A percentile compares a stretch with the other conserved stretches of the same genome.
Evolutionary conservation across 2,888 invertebrate genomes (phyloP).

Genomic region (Caenorhabditis sp.): DNA sequence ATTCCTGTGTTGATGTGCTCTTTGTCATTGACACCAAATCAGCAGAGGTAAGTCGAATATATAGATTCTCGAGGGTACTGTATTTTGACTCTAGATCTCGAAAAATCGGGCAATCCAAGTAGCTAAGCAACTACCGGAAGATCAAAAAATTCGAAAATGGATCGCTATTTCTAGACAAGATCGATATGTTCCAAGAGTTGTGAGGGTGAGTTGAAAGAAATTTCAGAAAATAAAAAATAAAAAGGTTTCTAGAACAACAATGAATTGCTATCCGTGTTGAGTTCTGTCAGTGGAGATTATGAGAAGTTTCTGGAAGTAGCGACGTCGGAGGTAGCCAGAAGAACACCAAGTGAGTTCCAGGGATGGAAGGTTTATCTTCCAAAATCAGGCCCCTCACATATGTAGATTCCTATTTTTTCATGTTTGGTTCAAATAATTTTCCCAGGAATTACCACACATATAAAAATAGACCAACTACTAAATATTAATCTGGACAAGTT

Average conservation of each 20-base stretch:
- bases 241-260: slow-evolving; percentile 27
- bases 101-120: slow-evolving; percentile 39
- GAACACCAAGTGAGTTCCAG: slow-evolving; percentile 22
- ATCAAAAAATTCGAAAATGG: slow-evolving; percentile 35
- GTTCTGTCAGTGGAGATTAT: slow-evolving; percentile 39
- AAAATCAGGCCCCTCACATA: no score
- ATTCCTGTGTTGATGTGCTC: slow-evolving; percentile 42
- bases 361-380: not conserved
- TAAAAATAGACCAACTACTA: no score
- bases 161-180: slow-evolving; percentile 34
- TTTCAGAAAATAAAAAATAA: not conserved
- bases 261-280: slow-evolving; percentile 32
- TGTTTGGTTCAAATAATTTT: no score
- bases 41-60: slow-evolving; percentile 11
- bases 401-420: no score
- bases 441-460: no score
- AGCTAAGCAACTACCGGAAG: slow-evolving; percentile 32
- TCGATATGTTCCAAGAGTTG: slow-evolving; percentile 35
- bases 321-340: slow-evolving; percentile 33
- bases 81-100: slow-evolving; percentile 18
- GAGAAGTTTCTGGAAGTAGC: slow-evolving; percentile 38
- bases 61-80: not conserved
- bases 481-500: no score
- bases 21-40: slow-evolving; percentile 38
- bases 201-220: slow-evolving; percentile 13